A percentile compares a stretch with the other conserved stretches of the same genome.
These are phyloP conservation scores for Thermophis baileyi DNA, from an alignment of 2,113 vertebrate species.

Conservation along the genomic window DNA sequence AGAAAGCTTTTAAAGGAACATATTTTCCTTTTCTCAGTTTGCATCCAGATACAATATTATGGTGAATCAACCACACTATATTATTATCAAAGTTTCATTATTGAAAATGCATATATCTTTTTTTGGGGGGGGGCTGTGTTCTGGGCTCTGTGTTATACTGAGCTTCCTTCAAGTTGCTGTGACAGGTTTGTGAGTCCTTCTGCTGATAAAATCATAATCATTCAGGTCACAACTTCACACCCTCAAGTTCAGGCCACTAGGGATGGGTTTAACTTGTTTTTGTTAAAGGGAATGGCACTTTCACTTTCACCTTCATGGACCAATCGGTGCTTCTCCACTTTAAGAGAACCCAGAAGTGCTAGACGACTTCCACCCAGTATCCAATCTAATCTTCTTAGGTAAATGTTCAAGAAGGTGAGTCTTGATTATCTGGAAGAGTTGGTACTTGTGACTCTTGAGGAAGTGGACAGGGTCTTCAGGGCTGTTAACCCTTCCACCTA, in stretches of 20 bases:
- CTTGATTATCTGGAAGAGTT: neutral
- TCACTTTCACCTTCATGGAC: neutral
- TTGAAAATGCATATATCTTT: constrained; percentile 34
- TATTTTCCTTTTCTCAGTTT: constrained; percentile 23
- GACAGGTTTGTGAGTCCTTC: neutral
- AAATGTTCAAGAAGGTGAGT: neutral
- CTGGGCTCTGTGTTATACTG: neutral
- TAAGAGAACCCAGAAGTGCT: neutral
- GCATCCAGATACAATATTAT: constrained; percentile 1
- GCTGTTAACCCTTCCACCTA: neutral
- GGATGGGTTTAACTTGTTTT: neutral
- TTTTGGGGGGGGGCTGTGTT: too few relatives aligned
- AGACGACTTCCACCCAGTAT: neutral
- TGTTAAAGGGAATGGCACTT: neutral
- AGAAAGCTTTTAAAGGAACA: constrained; percentile 22
- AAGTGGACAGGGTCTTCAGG: neutral
- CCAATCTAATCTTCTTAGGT: neutral
- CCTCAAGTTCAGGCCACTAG: neutral
- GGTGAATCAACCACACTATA: constrained; percentile 34
- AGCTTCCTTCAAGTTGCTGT: neutral
- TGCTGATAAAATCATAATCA: neutral
- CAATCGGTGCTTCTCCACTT: neutral
- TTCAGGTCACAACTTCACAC: neutral
- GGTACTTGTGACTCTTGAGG: neutral
- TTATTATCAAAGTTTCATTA: constrained; percentile 23